Conservation (phyloP, 2,113 vertebrate genomes). For the Myiagra hebetior region DNA sequence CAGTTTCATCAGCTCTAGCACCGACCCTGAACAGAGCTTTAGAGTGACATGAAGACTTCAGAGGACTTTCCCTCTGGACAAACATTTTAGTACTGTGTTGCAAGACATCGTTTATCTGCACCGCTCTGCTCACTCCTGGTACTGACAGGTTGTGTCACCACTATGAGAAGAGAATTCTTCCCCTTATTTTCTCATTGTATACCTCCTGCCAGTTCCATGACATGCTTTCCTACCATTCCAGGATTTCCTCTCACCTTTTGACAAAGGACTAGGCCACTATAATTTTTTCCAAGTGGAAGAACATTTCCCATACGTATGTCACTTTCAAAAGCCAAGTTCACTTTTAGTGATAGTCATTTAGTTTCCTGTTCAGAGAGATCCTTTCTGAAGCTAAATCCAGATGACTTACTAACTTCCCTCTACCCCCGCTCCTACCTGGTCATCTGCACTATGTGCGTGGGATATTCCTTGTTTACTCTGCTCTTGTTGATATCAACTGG, state of each 20-base stretch:
- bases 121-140: background rate
- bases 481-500: background rate
- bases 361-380: background rate
- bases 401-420: background rate
- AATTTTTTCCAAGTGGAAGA: constrained; percentile 1
- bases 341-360: background rate
- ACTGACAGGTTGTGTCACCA: background rate
- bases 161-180: background rate
- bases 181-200: background rate
- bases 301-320: background rate
- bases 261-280: background rate
- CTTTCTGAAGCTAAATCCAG: background rate
- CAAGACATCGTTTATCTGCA: background rate
- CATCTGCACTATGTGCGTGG: background rate
- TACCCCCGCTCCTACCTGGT: rapidly evolving
- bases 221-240: background rate
- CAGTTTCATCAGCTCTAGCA: background rate
- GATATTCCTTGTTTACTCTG: background rate
- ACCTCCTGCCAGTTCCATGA: background rate
- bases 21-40: background rate
- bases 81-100: background rate
- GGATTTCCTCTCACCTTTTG: constrained; percentile 45
- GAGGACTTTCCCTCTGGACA: background rate
- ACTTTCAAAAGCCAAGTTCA: background rate
- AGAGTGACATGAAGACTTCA: background rate